Base-by-base conservation (phyloP, 2,797 vertebrate species). In the Pelobates cultripes region DNA sequence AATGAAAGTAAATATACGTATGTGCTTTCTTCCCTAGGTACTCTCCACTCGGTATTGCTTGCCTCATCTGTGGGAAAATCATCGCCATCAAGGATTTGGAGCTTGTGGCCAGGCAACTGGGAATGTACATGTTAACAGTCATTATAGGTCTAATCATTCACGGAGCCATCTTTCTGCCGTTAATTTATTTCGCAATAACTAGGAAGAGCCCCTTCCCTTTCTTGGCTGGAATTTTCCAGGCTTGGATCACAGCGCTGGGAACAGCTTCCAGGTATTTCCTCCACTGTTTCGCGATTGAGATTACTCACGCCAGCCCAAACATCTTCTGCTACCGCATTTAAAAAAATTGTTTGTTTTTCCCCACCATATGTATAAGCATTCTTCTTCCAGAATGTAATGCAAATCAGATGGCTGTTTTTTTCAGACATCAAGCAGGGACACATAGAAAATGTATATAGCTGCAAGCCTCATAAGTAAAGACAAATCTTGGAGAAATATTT, bases 51-150 rank as follows among this genome's bases (percentile, higher is more conserved):
- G 98, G 98, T 92, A 99, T 99, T 64, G 98, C 97, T 81, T 99
- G 97, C 86, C 93, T 99, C 79, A 99, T 99, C 84, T 99, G 98
- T 86, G 98, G 98, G 86, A 99, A 99, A 94, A 99, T 99, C 91
- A 97, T 99, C 87, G 98, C 97, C 84, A 99, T 99, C 86, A 96
- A 97, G 85, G 97, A 99, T 83, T 91, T 99, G 89, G 98, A 99
- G 91, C 96, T 97, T 79, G 98, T 99, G 76, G 98, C 91, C 84
- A 94, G 93, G 88, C 98, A 99, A 86, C 93, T 99, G 89, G 98
- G 98, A 55, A 99, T 99, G 98, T 99, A 99, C 90, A 99, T 99
- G 98, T 87, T 99, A 57, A 99, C 98, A 0, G 98, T 99, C 84
- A 98, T 99, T 79, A 85, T 99, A 57, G 98, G 98, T 57, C 96